Evolutionary conservation across 2,888 invertebrate genomes (phyloP).

Genomic region (Pollenia amentaria): DNA sequence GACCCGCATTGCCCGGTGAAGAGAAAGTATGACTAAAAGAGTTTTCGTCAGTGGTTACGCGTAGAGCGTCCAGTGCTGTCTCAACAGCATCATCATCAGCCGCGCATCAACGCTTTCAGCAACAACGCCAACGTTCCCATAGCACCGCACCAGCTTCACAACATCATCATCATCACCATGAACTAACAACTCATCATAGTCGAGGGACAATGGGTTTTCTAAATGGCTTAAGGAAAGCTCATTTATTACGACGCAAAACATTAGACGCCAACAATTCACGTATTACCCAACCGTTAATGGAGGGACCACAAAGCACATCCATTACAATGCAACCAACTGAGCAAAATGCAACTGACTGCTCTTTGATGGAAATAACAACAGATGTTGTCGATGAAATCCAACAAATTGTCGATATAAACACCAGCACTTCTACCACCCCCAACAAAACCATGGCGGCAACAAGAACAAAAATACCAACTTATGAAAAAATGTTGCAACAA

Average conservation of each 20-base stretch:
- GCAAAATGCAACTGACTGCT: slow-evolving; percentile 54
- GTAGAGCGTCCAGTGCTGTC: slow-evolving; percentile 81
- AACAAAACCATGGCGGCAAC: slow-evolving; percentile 62
- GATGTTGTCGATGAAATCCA: slow-evolving; percentile 52
- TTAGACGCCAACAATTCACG: slow-evolving; percentile 79
- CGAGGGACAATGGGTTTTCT: slow-evolving; percentile 75
- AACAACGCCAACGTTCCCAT: slow-evolving; percentile 64
- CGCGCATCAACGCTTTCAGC: slow-evolving; percentile 70
- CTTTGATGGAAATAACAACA: slow-evolving; percentile 57
- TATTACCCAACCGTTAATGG: slow-evolving; percentile 83
- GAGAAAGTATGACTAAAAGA: slow-evolving; percentile 93
- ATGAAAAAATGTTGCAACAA: slow-evolving; percentile 65
- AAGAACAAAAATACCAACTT: slow-evolving; percentile 60
- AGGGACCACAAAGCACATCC: slow-evolving; percentile 77
- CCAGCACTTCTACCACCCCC: not conserved
- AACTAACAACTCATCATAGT: slow-evolving; percentile 71
- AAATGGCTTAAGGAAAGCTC: slow-evolving; percentile 79
- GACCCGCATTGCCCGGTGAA: slow-evolving; percentile 89
- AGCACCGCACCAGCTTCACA: slow-evolving; percentile 67
- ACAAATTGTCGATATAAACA: slow-evolving; percentile 45
- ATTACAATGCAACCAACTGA: slow-evolving; percentile 58
- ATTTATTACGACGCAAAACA: slow-evolving; percentile 82
- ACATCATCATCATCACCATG: slow-evolving; percentile 33
- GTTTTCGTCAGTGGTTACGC: slow-evolving; percentile 77
- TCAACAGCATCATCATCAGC: slow-evolving; percentile 40